Conservation (phyloP, 2,113 vertebrate genomes). For the Callocephalon fimbriatum region DNA sequence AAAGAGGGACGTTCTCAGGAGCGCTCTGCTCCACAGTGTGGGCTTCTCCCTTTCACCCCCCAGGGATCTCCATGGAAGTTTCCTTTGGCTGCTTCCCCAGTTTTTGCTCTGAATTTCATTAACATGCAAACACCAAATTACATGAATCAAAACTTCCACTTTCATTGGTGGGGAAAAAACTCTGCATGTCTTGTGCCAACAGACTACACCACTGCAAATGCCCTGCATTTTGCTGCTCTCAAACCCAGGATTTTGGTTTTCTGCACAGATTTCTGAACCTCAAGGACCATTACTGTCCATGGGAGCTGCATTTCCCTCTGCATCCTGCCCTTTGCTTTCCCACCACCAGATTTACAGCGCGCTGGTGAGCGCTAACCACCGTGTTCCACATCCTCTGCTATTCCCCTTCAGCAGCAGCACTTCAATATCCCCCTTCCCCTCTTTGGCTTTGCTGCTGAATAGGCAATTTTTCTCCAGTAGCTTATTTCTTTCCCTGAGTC, state of each 20-base stretch:
- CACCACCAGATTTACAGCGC: fast-evolving
- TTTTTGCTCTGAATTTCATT: not conserved
- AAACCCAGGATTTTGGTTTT: not conserved
- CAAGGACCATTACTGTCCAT: not conserved
- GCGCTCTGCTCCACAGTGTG: not conserved
- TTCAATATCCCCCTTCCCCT: not conserved
- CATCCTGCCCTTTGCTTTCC: not conserved
- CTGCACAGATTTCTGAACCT: not conserved
- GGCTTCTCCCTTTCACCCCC: not conserved
- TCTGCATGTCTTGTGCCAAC: fast-evolving
- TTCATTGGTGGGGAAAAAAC: not conserved
- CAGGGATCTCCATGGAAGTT: not conserved
- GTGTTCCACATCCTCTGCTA: not conserved
- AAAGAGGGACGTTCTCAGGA: not conserved
- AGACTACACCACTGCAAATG: not conserved
- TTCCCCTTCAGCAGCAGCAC: not conserved
- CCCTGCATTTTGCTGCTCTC: not conserved
- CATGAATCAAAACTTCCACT: not conserved
- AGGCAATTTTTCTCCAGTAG: not conserved
- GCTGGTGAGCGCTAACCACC: not conserved
- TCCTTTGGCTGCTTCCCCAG: not conserved
- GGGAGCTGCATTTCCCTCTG: not conserved
- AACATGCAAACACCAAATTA: not conserved
- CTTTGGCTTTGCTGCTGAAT: not conserved
- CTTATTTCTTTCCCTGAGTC: not conserved